A percentile compares a stretch with the other conserved stretches of the same genome.
These are phyloP conservation scores for Dermolepida albohirtum DNA, from an alignment of 2,888 invertebrate species.

Conservation along the genomic window DNA sequence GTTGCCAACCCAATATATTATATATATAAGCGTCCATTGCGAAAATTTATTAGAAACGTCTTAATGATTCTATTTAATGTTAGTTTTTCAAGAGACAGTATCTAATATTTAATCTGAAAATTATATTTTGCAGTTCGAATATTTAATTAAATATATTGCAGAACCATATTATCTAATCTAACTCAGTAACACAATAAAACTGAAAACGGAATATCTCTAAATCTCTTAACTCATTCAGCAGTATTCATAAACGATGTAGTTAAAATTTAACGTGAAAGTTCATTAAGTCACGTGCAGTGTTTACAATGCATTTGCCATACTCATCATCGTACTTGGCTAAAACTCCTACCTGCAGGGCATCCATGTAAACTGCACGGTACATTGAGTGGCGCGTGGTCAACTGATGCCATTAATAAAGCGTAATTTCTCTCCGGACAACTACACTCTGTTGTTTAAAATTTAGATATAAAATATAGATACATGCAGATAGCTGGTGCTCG, in stretches of 20 bases:
- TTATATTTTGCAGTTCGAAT: too few species aligned
- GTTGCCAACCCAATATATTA: too few species aligned
- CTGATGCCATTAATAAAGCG: conserved; percentile 23
- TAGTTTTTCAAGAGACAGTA: conserved; percentile 1
- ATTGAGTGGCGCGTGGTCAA: conserved; percentile 21
- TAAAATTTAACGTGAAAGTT: conserved; percentile 21
- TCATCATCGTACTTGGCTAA: background rate
- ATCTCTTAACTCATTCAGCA: conserved; percentile 7
- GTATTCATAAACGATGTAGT: conserved; percentile 19
- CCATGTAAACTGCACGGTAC: conserved; percentile 2
- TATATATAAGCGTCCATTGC: too few species aligned
- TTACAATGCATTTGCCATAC: background rate
- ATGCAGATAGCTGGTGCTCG: too few species aligned
- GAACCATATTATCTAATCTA: too few species aligned
- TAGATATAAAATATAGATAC: too few species aligned
- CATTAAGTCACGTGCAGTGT: conserved; percentile 20
- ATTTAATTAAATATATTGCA: too few species aligned
- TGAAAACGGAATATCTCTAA: background rate
- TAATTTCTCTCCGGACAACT: conserved; percentile 15
- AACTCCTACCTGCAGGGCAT: conserved; percentile 6
- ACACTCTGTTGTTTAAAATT: background rate
- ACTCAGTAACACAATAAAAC: background rate
- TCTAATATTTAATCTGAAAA: too few species aligned
- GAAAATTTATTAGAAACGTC: too few species aligned
- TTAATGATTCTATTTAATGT: too few species aligned